Conservation (phyloP, 2,797 vertebrate species). For the Lacerta viridis region DNA sequence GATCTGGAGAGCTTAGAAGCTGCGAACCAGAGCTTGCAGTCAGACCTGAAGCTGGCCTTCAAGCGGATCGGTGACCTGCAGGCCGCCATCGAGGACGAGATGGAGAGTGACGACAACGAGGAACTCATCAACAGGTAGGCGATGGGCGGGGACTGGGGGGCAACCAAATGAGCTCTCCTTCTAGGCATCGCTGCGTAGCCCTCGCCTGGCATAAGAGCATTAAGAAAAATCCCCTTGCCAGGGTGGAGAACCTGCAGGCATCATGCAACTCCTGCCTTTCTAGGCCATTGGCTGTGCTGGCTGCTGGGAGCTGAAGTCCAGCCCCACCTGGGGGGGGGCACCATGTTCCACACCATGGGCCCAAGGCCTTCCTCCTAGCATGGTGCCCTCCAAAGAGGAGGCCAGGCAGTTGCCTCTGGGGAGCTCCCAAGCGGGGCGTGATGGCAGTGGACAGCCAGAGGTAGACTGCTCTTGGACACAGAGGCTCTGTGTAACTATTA, state of each 20-base stretch:
- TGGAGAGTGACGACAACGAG: slow-evolving; percentile 98
- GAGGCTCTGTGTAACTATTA: not conserved
- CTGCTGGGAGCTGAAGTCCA: not conserved
- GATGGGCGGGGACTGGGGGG: no score
- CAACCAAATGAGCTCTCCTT: not conserved
- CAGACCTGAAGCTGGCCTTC: slow-evolving; percentile 97
- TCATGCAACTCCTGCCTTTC: no score
- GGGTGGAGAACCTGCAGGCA: no score
- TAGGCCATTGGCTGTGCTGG: no score
- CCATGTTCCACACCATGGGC: no score
- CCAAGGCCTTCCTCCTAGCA: not conserved
- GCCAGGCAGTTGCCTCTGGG: not conserved
- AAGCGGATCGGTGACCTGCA: slow-evolving; percentile 98
- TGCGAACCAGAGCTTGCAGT: slow-evolving; percentile 97
- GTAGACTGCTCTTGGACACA: not conserved
- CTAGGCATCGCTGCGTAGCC: no score
- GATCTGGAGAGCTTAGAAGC: slow-evolving; percentile 97
- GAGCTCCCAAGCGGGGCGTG: not conserved
- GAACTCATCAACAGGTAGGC: slow-evolving; percentile 96
- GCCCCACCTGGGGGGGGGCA: not conserved
- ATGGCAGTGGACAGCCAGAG: not conserved
- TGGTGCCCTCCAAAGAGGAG: not conserved
- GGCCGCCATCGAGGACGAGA: slow-evolving; percentile 97
- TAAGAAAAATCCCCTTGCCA: not conserved
- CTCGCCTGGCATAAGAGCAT: not conserved